Evolutionary conservation across 2,113 vertebrate species (phyloP).

Genomic region (Onychorhynchus coronatus): DNA sequence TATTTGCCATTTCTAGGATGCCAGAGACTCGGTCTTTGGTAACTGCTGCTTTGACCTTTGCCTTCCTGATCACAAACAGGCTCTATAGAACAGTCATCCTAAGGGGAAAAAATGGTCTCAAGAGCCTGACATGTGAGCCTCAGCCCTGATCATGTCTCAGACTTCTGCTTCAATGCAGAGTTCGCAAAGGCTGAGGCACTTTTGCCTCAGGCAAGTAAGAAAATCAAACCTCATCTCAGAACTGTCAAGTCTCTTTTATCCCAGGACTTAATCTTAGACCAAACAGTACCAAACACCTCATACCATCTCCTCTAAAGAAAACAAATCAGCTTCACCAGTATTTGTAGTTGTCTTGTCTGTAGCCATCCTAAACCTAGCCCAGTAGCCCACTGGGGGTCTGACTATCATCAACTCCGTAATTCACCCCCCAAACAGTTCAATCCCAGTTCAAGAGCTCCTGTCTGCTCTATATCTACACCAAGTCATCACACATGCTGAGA

Average conservation of each 20-base stretch:
- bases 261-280: not conserved
- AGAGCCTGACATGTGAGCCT: not conserved
- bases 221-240: not conserved
- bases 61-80: not conserved
- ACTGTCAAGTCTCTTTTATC: not conserved
- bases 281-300: not conserved
- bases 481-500: not conserved
- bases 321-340: not conserved
- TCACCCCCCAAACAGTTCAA: not conserved
- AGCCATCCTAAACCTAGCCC: not conserved
- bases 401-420: not conserved
- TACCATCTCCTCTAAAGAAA: not conserved
- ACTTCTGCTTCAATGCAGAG: not conserved
- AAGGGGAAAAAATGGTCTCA: not conserved
- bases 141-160: not conserved
- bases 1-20: not conserved
- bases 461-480: not conserved
- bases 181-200: not conserved
- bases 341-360: not conserved
- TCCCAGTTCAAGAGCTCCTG: not conserved
- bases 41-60: not conserved
- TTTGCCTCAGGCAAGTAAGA: not conserved
- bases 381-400: not conserved
- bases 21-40: not conserved
- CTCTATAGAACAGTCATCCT: not conserved